Conservation (phyloP, 2,797 vertebrate species). For the Phalloptychus januarius region DNA sequence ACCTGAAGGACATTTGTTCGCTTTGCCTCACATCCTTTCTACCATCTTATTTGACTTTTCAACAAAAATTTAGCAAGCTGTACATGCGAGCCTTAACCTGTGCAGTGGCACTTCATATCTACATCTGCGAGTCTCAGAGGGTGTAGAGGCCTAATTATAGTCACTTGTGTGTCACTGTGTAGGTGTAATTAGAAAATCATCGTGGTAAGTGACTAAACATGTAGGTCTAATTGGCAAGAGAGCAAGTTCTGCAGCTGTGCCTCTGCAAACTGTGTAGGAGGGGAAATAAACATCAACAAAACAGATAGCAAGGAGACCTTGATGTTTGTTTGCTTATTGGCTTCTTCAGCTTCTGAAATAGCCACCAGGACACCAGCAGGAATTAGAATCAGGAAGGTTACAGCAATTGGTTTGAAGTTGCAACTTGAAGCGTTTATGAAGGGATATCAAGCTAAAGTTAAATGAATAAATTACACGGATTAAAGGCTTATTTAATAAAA, state of each 20-base stretch:
- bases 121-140: slow-evolving; percentile 36
- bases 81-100: slow-evolving; percentile 17
- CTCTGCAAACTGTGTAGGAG: slow-evolving; percentile 27
- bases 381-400: not conserved
- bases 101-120: slow-evolving; percentile 3
- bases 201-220: slow-evolving; percentile 35
- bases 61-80: slow-evolving; percentile 11
- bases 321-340: slow-evolving; percentile 13
- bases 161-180: slow-evolving; percentile 29
- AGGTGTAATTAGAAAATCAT: slow-evolving; percentile 63
- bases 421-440: not conserved
- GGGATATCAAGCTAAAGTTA: not conserved
- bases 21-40: not conserved
- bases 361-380: not conserved
- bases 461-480: not conserved
- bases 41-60: slow-evolving; percentile 13
- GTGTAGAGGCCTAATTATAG: slow-evolving; percentile 46
- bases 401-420: not conserved
- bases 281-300: slow-evolving; percentile 37
- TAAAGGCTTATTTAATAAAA: not conserved
- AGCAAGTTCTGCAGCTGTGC: slow-evolving; percentile 54
- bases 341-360: slow-evolving; percentile 5
- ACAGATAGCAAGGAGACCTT: slow-evolving; percentile 22
- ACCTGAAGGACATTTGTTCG: not conserved
- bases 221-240: slow-evolving; percentile 60